phyloP scores from a whole-genome alignment of 2,113 vertebrate species.

The Hiodon alosoides region DNA sequence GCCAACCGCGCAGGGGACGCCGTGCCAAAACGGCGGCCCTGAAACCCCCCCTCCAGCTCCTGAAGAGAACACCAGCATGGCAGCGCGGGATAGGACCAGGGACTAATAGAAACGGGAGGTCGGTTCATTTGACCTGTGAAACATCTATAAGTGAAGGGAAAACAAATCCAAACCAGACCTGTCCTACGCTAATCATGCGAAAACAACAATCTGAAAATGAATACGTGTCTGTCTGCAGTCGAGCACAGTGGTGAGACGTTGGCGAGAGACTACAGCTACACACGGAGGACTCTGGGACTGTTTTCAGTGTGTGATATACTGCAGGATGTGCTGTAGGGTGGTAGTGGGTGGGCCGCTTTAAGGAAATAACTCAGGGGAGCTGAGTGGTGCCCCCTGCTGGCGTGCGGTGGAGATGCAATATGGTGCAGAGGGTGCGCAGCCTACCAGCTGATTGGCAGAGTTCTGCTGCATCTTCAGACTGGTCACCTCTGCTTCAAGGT shows the following conservation, averaged over 20 bases:
- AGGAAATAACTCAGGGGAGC: background rate
- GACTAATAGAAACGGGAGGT: too few relatives aligned
- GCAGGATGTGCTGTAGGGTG: background rate
- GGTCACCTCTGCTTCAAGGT: slow-evolving; percentile 33
- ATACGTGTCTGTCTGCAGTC: background rate
- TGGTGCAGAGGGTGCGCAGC: background rate
- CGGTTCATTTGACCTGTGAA: too few relatives aligned
- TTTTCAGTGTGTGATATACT: background rate
- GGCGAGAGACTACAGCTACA: background rate
- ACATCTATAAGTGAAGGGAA: too few relatives aligned
- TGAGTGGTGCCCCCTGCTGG: background rate
- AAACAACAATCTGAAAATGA: background rate
- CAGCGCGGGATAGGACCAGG: too few relatives aligned
- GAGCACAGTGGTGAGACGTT: background rate
- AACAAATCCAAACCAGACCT: too few relatives aligned
- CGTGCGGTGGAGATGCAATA: background rate
- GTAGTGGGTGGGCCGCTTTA: background rate
- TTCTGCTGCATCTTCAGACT: slow-evolving; percentile 26
- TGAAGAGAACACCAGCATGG: too few relatives aligned
- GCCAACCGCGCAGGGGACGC: too few relatives aligned
- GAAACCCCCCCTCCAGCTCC: too few relatives aligned
- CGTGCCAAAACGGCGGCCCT: too few relatives aligned
- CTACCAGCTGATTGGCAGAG: slow-evolving; percentile 44
- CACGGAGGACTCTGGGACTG: background rate
- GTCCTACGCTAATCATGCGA: background rate